Evolutionary conservation across 2,113 vertebrate genomes (phyloP), one percentile per base, ranked within the genome.

Genomic region (Gymnarchus niloticus): DNA sequence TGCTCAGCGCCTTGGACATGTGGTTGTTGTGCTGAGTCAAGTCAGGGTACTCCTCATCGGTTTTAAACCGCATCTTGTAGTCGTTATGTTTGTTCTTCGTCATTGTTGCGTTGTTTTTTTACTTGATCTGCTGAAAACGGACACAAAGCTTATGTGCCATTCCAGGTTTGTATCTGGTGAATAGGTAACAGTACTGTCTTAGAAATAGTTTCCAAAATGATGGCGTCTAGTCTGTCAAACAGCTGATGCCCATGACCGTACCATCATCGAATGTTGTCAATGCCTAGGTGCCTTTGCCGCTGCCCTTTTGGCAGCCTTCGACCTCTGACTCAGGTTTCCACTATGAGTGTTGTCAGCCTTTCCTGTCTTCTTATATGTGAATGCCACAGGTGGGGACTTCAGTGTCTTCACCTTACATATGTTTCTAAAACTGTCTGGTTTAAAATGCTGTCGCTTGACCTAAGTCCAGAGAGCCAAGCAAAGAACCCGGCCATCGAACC

Each of bases 1-100:
- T 93, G 85, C 3, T 96, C 90, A 98, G 91, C 3, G 84, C 94
- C 92, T 98, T 98, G 91, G 97, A 92, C 97, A 98, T 98, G 90
- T 98, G 97, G 94, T 98, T 98, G 93, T 98, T 98, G 92, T 98
- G 97, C 85, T 49, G 69, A 76, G 84, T 88, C 83, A 98, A 94
- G 91, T 98, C 97, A 0, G 97, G 97, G 87, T 17, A 98, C 85
- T 98, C 97, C 2, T 97, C 96, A 8, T 97, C 96, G 0, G 87
- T 0, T 0, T 91, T 80, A 92, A 94, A 98, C 91, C 97, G 97
- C 92, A 96, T 91, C 87, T 98, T 98, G 90, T 90, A 92, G 91
- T 97, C 97, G 88, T 98, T 98, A 92, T 98, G 95, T 83, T 95
- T 96, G 93, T 95, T 95, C 92, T 98, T 91, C 89, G 97, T 90